Evolutionary conservation across 2,113 vertebrate species (phyloP), one percentile per base, ranked within the genome.

Genomic region (Myocastor coypus): DNA sequence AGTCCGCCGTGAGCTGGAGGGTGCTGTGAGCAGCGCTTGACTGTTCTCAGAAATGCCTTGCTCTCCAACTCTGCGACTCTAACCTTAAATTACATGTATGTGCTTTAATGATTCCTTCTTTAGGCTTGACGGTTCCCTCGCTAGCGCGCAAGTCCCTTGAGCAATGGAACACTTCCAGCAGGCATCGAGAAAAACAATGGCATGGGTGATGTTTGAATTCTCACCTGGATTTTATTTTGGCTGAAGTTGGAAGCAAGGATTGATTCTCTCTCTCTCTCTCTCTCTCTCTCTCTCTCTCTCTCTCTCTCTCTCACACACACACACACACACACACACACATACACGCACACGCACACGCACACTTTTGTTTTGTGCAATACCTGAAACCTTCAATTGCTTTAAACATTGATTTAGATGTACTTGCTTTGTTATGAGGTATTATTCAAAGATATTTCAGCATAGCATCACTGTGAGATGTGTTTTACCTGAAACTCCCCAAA

Each of bases 131-230:
- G 83, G 14, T 92, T 85, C 4, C 20, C 28, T 91, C 55, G 4
- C 32, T 91, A 20, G 30, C 11, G 91, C 37, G 20, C 10, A 26
- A 75, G 50, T 90, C 63, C 17, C 80, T 83, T 7, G 13, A 96
- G 50, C 55, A 89, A 55, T 88, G 71, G 42, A 55, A 69, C 16
- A 24, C 4, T 81, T 61, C 40, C 40, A 73, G 5, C 42, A 82
- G 19, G 42, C 68, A 57, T 80, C 55, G 50, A 91, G 19, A 83
- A 73, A 91, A 63, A 86, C 26, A 16, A 80, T 61, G 50, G 13
- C 85, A 78, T 37, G 24, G 59, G 73, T 91, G 28, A 81, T 66
- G 83, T 84, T 92, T 81, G 20, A 93, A 94, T 89, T 69, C 57
- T 80, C 42, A 4, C 17, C 40, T 92, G 50, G 85, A 34, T 59